Evolutionary conservation across 2,113 vertebrate species (phyloP).

Genomic region (Misgurnus mizolepis): DNA sequence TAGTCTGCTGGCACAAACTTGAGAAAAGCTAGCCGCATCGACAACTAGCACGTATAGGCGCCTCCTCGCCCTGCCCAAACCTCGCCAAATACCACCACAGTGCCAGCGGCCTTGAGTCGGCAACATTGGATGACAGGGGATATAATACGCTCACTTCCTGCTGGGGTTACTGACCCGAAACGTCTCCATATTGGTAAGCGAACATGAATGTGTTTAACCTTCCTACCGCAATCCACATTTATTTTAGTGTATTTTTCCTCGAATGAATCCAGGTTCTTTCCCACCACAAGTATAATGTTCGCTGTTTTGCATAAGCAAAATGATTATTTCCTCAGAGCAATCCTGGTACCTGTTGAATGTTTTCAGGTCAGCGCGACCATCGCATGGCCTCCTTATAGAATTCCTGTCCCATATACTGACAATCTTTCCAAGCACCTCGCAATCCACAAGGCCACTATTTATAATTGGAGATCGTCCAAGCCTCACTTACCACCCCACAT

Average conservation of each 20-base stretch:
- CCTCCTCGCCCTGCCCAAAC: conserved; percentile 36
- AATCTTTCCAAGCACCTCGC: conserved; percentile 34
- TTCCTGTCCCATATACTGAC: conserved; percentile 6
- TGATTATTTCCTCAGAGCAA: neutral
- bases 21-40: conserved; percentile 62
- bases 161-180: neutral
- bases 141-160: neutral
- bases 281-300: neutral
- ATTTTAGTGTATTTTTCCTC: neutral
- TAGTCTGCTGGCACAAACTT: conserved; percentile 53
- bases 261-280: neutral
- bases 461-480: conserved; percentile 34
- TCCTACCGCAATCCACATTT: conserved; percentile 4
- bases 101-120: conserved; percentile 65
- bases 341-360: neutral
- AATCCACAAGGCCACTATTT: conserved; percentile 38
- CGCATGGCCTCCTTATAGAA: conserved; percentile 23
- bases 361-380: conserved; percentile 14
- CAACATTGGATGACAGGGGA: conserved; percentile 56
- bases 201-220: neutral
- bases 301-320: neutral
- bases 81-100: conserved; percentile 55
- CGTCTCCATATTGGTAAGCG: neutral
- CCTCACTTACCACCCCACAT: conserved; percentile 47
- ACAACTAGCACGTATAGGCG: conserved; percentile 53